phyloP scores from a whole-genome alignment of 2,888 invertebrate species.

The Nomada fucata region DNA sequence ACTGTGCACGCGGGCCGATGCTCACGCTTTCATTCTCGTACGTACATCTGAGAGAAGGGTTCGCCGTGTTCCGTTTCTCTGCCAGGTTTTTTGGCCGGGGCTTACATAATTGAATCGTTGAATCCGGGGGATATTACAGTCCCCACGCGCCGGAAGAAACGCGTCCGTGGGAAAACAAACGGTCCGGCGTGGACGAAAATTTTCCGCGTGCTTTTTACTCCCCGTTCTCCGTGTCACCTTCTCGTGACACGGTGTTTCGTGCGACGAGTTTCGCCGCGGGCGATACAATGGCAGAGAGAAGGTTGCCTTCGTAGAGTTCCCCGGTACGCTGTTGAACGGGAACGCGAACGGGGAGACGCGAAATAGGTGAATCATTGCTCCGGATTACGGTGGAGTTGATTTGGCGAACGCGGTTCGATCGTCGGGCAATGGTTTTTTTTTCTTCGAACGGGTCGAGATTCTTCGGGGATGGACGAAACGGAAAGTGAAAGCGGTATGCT shows the following conservation, averaged over 20 bases:
- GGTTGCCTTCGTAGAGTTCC: not conserved
- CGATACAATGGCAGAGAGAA: not conserved
- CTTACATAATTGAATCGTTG: constrained; percentile 71
- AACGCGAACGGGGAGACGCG: no score
- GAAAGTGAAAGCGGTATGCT: no score
- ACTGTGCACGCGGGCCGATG: constrained; percentile 54
- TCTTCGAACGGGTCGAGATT: no score
- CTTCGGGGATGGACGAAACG: no score
- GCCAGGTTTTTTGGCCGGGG: constrained; percentile 73
- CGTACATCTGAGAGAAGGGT: constrained; percentile 78
- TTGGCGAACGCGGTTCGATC: no score
- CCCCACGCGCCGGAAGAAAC: not conserved
- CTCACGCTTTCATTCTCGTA: constrained; percentile 82
- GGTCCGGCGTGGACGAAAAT: not conserved
- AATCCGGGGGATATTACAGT: constrained; percentile 2
- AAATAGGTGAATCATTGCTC: no score
- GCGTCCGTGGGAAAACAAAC: no score
- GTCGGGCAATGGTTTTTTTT: no score
- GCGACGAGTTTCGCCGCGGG: not conserved
- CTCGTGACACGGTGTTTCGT: not conserved
- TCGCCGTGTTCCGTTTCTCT: constrained; percentile 66
- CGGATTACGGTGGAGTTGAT: no score
- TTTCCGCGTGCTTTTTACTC: not conserved
- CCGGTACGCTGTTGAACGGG: not conserved
- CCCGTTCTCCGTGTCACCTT: not conserved